Conservation (phyloP, 2,888 invertebrate genomes). For the Bombylius major region DNA sequence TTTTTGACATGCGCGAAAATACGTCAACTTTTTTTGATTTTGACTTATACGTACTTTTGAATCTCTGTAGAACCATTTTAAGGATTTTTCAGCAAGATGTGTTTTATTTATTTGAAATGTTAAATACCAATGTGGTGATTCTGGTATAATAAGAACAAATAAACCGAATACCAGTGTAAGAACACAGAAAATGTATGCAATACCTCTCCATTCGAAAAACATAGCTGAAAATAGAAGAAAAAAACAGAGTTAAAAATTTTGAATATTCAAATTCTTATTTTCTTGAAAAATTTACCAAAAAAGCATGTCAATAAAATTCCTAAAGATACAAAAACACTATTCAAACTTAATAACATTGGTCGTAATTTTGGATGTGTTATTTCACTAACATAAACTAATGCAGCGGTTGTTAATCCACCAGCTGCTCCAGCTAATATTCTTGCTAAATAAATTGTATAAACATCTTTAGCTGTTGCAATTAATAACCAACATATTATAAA, state of each 20-base stretch:
- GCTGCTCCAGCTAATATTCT: conserved; percentile 41
- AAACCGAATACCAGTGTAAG: conserved; percentile 30
- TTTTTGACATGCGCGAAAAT: too few species aligned
- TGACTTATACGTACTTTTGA: conserved; percentile 21
- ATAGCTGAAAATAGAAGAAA: conserved; percentile 12
- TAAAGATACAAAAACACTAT: conserved; percentile 45
- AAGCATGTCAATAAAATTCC: conserved; percentile 44
- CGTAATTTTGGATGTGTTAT: conserved; percentile 41
- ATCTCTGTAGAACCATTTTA: conserved; percentile 38
- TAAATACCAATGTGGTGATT: conserved; percentile 46
- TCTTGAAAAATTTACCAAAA: conserved; percentile 25
- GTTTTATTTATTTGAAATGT: conserved; percentile 31
- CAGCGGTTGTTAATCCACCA: conserved; percentile 43
- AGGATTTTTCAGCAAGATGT: conserved; percentile 28
- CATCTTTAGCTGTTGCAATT: conserved; percentile 33
- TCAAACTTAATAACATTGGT: conserved; percentile 43
- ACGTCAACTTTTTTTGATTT: too few species aligned
- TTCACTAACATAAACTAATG: conserved; percentile 45
- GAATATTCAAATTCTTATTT: not conserved
- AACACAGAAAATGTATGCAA: conserved; percentile 37
- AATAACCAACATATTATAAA: conserved; percentile 40
- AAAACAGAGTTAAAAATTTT: not conserved
- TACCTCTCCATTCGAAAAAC: conserved; percentile 39
- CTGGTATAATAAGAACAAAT: conserved; percentile 38
- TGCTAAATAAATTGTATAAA: conserved; percentile 39